Conservation (phyloP, 2,797 vertebrate species). For the Galagoides demidoff region DNA sequence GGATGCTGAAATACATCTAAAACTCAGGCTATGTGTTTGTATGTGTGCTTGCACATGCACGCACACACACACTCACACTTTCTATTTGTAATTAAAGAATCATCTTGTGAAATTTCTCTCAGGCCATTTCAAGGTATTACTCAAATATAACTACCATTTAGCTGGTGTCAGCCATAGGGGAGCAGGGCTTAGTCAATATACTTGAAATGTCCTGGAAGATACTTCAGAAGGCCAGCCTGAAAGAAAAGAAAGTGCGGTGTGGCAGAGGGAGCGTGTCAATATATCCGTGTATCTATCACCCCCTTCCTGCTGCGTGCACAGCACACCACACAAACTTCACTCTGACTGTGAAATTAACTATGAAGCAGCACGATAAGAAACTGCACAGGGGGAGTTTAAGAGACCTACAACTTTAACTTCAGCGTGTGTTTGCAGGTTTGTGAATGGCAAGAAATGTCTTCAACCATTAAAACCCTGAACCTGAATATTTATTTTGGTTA, state of each 20-base stretch:
- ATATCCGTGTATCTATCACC: not conserved
- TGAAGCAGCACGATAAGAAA: constrained; percentile 11
- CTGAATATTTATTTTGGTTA: constrained; percentile 77
- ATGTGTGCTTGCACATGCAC: constrained; percentile 30
- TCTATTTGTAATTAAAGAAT: constrained; percentile 76
- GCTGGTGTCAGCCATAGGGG: constrained; percentile 69
- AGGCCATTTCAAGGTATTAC: constrained; percentile 81
- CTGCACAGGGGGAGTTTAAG: not conserved
- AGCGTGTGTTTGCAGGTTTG: constrained; percentile 33
- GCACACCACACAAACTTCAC: constrained; percentile 64
- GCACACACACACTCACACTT: constrained; percentile 34
- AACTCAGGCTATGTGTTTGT: constrained; percentile 33
- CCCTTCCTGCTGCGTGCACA: not conserved
- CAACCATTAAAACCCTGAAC: constrained; percentile 49
- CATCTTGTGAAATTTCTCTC: constrained; percentile 82
- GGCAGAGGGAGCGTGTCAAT: constrained; percentile 53
- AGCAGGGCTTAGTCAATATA: constrained; percentile 71
- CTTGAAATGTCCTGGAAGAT: constrained; percentile 33
- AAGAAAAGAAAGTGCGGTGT: constrained; percentile 61
- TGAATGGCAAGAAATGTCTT: constrained; percentile 49
- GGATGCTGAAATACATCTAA: constrained; percentile 76
- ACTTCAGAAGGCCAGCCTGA: constrained; percentile 69
- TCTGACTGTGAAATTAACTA: constrained; percentile 43
- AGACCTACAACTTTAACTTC: not conserved
- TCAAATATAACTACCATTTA: constrained; percentile 79